Evolutionary conservation across 1,140 invertebrate species (phyloP), one percentile per base, ranked within the genome.

Genomic region (Alviniconcha marisindica): DNA sequence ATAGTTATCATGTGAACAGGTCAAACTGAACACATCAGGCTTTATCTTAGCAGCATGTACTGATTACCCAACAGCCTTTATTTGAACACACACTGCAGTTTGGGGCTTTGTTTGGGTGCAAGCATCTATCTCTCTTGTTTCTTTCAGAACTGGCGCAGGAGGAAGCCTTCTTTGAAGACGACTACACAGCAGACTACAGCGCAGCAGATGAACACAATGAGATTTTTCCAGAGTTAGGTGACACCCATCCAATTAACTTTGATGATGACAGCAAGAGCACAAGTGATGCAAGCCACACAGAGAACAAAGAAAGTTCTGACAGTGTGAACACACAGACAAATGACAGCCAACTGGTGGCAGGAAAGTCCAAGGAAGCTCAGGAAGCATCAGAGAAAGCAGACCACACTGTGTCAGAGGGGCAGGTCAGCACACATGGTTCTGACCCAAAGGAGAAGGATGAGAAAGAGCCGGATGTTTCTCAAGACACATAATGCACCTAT

Each of bases 121-220:
- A n/a, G n/a, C n/a, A n/a, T n/a, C n/a, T 31, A 5, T 76, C 51
- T 28, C 51, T n/a, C n/a, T n/a, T 66, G 60, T 66, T 5, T 66
- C 14, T 66, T 66, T 66, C 48, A 51, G 10, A n/a, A 31, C n/a
- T n/a, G n/a, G n/a, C n/a, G n/a, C n/a, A 40, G 21, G 78, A 44
- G 44, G 78, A 44, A 15, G 7, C 56, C 2, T 80, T 80, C 60
- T 66, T 80, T 44, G 78, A 80, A 69, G 78, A 80, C 33, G 78
- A 80, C 78, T 80, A 80, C 38, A 80, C 78, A 36, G 28, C 78
- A 63, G 78, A 80, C 56, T 80, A 80, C 38, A 63, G 36, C 3
- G 51, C 18, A 1, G 69, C 12, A 48, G 73, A 76, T 14, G 56
- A 80, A 40, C 56, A 42, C 2, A n/a, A 31, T 28, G 78, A 80